These are phyloP conservation scores for Macrostomum cliftonense DNA, from an alignment of 2,888 invertebrate genomes.

Conservation along the genomic window DNA sequence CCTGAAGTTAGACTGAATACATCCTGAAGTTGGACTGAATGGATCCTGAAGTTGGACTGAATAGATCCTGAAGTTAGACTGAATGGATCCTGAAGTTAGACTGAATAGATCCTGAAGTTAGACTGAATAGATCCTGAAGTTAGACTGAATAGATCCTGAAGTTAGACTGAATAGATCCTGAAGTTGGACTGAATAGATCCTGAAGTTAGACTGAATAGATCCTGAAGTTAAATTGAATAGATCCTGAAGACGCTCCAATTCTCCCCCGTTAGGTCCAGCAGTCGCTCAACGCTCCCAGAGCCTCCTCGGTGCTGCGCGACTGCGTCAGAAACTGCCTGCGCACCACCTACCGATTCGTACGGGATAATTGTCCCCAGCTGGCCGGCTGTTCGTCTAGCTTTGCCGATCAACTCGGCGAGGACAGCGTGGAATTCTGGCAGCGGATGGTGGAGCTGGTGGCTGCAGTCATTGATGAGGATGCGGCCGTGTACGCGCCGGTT, in stretches of 20 bases:
- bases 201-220: too few relatives aligned
- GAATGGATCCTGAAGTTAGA: too few relatives aligned
- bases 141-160: too few relatives aligned
- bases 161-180: too few relatives aligned
- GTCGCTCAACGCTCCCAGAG: conserved; percentile 85
- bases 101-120: too few relatives aligned
- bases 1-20: too few relatives aligned
- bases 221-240: too few relatives aligned
- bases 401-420: conserved; percentile 44
- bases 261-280: conserved; percentile 59
- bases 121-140: too few relatives aligned
- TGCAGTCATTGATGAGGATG: conserved; percentile 95
- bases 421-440: conserved; percentile 92
- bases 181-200: too few relatives aligned
- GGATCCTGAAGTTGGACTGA: too few relatives aligned
- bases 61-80: too few relatives aligned
- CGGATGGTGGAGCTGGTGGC: conserved; percentile 85
- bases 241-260: background rate
- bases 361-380: conserved; percentile 92
- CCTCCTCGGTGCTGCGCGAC: conserved; percentile 94
- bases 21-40: too few relatives aligned
- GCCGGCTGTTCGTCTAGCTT: background rate
- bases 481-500: conserved; percentile 87
- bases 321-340: conserved; percentile 95
- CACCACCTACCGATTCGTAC: conserved; percentile 94